Percentiles rank a stretch among this genome's conserved stretches.
Evolutionary conservation across 2,113 vertebrate species (phyloP).

Genomic region (Phaethornis superciliosus): DNA sequence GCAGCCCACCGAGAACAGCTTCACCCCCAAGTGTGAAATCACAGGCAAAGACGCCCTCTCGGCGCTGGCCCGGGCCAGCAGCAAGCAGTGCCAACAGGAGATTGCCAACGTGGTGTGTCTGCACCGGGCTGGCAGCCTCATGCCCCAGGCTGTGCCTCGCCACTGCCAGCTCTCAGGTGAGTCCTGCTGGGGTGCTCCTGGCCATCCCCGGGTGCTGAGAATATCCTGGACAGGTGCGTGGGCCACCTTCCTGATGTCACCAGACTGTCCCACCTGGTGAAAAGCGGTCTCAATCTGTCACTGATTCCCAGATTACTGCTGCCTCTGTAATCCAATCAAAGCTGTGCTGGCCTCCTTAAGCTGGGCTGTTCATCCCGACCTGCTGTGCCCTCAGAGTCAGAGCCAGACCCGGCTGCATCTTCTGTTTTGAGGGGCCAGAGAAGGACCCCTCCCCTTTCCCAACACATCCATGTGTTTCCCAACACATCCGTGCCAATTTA

Average conservation of each 20-base stretch:
- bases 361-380: neutral
- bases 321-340: slow-evolving; percentile 36
- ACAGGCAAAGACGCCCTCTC: slow-evolving; percentile 92
- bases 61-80: slow-evolving; percentile 88
- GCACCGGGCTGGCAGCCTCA: slow-evolving; percentile 90
- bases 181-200: neutral
- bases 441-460: neutral
- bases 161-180: slow-evolving; percentile 90
- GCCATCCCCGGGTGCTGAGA: fast-evolving
- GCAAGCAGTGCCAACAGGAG: slow-evolving; percentile 92
- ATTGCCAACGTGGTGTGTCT: slow-evolving; percentile 93
- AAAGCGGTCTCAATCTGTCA: neutral
- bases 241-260: neutral
- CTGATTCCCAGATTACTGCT: neutral
- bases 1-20: slow-evolving; percentile 84
- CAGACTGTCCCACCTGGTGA: neutral
- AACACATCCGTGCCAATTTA: fast-evolving
- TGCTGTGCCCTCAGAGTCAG: neutral
- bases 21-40: slow-evolving; percentile 93
- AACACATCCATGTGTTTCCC: neutral
- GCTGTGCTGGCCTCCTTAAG: neutral
- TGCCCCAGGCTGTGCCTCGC: slow-evolving; percentile 88
- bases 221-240: fast-evolving
- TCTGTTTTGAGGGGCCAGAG: neutral
- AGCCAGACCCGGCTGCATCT: neutral